A percentile compares a stretch with the other conserved stretches of the same genome.
These are phyloP conservation scores for Magallana ariakensis DNA, from an alignment of 1,140 invertebrate genomes.

Conservation along the genomic window DNA sequence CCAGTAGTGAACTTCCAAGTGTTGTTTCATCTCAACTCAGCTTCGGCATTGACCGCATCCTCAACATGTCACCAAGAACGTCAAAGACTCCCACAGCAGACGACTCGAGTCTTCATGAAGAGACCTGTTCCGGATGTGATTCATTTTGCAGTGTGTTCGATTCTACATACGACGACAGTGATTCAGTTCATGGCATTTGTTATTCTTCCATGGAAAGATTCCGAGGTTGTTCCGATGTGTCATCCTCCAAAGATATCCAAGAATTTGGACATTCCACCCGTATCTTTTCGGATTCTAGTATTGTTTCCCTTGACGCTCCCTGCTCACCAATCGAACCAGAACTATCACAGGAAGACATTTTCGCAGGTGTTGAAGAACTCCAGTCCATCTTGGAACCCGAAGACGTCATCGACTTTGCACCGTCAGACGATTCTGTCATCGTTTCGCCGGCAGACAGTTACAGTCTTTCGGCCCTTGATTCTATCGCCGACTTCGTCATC, in stretches of 20 bases:
- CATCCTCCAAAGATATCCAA: not conserved
- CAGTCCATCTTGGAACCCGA: conserved; percentile 13
- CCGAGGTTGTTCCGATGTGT: conserved; percentile 9
- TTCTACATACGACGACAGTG: conserved; percentile 1
- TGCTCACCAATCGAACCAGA: conserved; percentile 4
- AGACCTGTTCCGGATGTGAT: not conserved
- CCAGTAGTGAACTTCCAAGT: not conserved
- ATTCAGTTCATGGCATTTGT: not conserved
- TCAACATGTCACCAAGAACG: not conserved
- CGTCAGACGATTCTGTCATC: not conserved
- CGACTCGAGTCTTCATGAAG: not conserved
- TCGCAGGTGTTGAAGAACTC: conserved; percentile 8
- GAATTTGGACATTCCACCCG: not conserved
- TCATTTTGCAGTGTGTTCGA: conserved; percentile 9
- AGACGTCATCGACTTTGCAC: not conserved
- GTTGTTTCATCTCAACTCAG: not conserved
- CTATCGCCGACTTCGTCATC: not conserved
- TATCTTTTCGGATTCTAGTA: not conserved
- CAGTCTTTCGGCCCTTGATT: not conserved
- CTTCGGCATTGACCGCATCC: conserved; percentile 13
- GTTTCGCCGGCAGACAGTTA: not conserved
- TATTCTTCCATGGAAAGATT: not conserved
- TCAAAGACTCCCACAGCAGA: not conserved
- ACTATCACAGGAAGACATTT: not conserved
- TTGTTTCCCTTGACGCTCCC: not conserved